Evolutionary conservation across 1,140 invertebrate genomes (phyloP).

Genomic region (Philotrypesis tridentata): DNA sequence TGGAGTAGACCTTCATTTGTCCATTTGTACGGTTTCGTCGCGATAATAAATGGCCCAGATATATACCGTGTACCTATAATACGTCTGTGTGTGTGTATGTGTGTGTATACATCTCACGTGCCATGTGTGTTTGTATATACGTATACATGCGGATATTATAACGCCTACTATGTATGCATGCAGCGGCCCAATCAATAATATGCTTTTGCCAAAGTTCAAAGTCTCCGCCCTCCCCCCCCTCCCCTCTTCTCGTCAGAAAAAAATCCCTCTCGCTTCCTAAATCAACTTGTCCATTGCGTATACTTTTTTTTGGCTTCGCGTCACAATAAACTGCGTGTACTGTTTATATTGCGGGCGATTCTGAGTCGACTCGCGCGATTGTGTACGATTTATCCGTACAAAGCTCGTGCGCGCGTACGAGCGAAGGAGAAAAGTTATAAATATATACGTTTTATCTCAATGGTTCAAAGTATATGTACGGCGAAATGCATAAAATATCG

Average conservation of each 20-base stretch:
- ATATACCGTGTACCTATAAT: neutral
- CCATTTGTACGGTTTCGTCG: slow-evolving; percentile 23
- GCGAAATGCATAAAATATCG: too few relatives aligned
- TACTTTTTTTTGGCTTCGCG: neutral
- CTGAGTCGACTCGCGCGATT: too few relatives aligned
- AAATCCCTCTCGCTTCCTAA: neutral
- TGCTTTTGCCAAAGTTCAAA: neutral
- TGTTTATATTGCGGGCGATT: too few relatives aligned
- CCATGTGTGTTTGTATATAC: neutral
- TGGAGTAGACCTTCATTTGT: neutral
- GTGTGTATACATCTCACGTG: too few relatives aligned
- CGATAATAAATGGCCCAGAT: slow-evolving; percentile 18
- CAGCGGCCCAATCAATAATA: neutral
- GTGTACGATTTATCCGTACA: too few relatives aligned
- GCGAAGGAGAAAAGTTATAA: too few relatives aligned
- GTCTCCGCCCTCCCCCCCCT: neutral
- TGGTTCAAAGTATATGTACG: too few relatives aligned
- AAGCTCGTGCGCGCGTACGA: too few relatives aligned
- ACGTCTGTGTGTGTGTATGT: too few relatives aligned
- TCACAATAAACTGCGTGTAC: too few relatives aligned
- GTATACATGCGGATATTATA: neutral
- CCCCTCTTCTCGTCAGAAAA: neutral
- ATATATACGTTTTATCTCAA: too few relatives aligned
- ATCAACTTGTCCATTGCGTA: neutral
- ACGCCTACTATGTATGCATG: neutral